Evolutionary conservation across 1,140 invertebrate genomes (phyloP), one percentile per base, ranked within the genome.

Genomic region (Zaprionus capensis): DNA sequence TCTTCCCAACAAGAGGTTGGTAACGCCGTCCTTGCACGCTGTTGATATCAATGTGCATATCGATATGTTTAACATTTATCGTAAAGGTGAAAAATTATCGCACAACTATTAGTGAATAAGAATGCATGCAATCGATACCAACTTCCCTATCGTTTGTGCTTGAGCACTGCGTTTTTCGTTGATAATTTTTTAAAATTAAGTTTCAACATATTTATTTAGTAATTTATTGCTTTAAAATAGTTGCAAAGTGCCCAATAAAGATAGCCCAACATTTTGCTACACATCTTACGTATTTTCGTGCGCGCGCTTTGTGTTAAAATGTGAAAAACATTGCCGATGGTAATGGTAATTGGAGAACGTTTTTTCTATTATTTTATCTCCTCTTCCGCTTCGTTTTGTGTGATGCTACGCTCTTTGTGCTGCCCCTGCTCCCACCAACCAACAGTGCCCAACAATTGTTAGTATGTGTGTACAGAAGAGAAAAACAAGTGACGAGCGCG

Each of bases 321-420:
- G 79, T 83, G 79, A 76, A 81, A 88, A 73, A 80, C 75, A 81
- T 78, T 76, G 69, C 71, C 72, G 67, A 75, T 73, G 82, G 75
- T 90, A 80, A 85, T 83, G 84, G 85, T 88, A 88, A 88, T 90
- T 88, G 85, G 85, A 90, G 85, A 88, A 88, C 85, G 85, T 88
- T 91, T 91, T 90, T 87, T 81, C 78, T 80, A 80, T 80, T 88
- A 90, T 88, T 86, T 85, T 90, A 90, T 90, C 86, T 91, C 86
- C 86, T 90, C 87, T 82, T 86, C 83, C 85, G 83, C 81, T 90
- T 81, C 78, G 73, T 88, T 90, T 85, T 77, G 70, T 80, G 71
- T 81, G 74, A 56, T 77, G 74, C 75, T 78, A 75, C 79, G 64
- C 82, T 82, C 80, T 88, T 81, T 82, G 84, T 91, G 76, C 76